These are phyloP conservation scores for Thereuonema tuberculata DNA, from an alignment of 1,140 invertebrate species.

Conservation along the genomic window DNA sequence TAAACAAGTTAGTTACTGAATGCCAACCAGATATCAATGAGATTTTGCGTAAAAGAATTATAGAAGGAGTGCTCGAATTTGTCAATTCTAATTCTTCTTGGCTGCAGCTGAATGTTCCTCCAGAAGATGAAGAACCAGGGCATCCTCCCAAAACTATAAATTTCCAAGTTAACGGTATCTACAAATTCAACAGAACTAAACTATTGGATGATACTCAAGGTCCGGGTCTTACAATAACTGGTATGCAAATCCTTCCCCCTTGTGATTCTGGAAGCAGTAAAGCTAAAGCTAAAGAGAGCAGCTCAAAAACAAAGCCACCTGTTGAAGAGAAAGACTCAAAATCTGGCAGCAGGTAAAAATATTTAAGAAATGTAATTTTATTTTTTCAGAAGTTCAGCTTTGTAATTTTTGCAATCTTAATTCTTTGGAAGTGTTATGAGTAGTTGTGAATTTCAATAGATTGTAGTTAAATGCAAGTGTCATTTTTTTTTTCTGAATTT, in stretches of 20 bases:
- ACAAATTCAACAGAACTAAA: not conserved
- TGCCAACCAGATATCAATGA: not conserved
- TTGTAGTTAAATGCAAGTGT: too few species aligned
- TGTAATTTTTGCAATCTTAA: too few species aligned
- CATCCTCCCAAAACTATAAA: not conserved
- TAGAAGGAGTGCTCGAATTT: not conserved
- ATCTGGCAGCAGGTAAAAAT: too few species aligned
- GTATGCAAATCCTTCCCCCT: not conserved
- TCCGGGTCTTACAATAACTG: not conserved
- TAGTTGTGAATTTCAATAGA: too few species aligned
- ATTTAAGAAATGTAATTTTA: too few species aligned
- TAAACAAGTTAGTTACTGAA: not conserved
- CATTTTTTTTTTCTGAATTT: too few species aligned
- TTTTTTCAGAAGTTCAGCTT: too few species aligned
- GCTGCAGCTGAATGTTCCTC: not conserved
- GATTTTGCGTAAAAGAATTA: not conserved
- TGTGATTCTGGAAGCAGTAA: too few species aligned
- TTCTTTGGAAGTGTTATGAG: too few species aligned
- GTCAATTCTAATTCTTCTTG: not conserved
- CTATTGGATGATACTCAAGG: not conserved
- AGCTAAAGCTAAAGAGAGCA: too few species aligned
- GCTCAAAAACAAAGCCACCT: too few species aligned
- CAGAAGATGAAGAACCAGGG: not conserved
- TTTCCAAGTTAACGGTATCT: not conserved
- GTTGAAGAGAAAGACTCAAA: too few species aligned